These are phyloP conservation scores for Cosmopolites sordidus DNA, from an alignment of 2,888 invertebrate species.

Conservation along the genomic window DNA sequence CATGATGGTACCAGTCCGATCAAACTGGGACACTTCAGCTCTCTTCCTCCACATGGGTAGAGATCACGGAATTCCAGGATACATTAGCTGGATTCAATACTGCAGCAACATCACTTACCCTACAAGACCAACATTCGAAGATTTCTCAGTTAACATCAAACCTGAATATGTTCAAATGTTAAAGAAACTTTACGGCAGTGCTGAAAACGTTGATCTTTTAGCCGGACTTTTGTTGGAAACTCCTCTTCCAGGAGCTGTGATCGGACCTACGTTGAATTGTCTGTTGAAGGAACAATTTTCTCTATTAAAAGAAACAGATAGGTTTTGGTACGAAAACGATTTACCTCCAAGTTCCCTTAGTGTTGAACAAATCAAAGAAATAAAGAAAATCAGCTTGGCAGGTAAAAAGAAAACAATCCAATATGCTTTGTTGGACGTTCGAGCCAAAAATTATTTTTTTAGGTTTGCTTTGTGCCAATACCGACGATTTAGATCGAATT, in stretches of 20 bases:
- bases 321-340: conserved; percentile 96
- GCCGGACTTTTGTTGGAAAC: conserved; percentile 79
- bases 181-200: conserved; percentile 62
- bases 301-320: conserved; percentile 77
- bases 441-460: no score
- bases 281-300: conserved; percentile 79
- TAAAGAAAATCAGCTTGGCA: conserved; percentile 74
- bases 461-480: conserved; percentile 71
- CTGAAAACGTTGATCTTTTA: conserved; percentile 80
- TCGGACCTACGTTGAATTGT: conserved; percentile 88
- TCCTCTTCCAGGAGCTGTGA: conserved; percentile 68
- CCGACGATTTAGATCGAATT: conserved; percentile 62
- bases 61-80: conserved; percentile 78
- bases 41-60: conserved; percentile 61
- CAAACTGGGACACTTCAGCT: conserved; percentile 49
- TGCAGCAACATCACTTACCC: conserved; percentile 52
- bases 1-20: conserved; percentile 44
- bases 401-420: no score
- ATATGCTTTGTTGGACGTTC: no score
- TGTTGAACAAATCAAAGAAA: conserved; percentile 72
- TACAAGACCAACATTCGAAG: conserved; percentile 43
- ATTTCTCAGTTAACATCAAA: conserved; percentile 54
- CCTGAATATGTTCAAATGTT: conserved; percentile 60
- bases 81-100: conserved; percentile 62
- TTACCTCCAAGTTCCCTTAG: conserved; percentile 80